These are phyloP conservation scores for Caenorhabditis angaria DNA, from an alignment of 2,888 invertebrate species.

Conservation along the genomic window DNA sequence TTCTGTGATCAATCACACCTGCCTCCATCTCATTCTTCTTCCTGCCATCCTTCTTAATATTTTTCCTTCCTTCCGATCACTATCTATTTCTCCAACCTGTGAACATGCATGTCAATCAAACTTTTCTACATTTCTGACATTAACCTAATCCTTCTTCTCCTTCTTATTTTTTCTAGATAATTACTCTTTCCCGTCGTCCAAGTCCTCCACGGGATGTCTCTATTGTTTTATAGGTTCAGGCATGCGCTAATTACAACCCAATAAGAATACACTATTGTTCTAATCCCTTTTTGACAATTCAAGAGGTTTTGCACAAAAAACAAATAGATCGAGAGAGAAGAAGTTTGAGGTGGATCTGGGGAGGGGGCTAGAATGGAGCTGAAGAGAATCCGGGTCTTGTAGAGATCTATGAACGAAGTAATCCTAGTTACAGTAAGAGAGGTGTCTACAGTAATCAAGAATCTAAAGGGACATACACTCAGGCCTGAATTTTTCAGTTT, in stretches of 20 bases:
- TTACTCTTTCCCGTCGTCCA: background rate
- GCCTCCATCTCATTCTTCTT: background rate
- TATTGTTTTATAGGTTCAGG: background rate
- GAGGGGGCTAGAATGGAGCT: too few relatives aligned
- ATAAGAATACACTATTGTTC: background rate
- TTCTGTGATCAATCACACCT: background rate
- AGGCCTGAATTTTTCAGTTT: too few relatives aligned
- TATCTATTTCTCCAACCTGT: background rate
- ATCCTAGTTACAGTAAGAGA: too few relatives aligned
- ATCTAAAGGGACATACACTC: too few relatives aligned
- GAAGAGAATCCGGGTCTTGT: too few relatives aligned
- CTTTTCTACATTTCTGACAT: background rate
- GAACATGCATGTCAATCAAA: constrained; percentile 4
- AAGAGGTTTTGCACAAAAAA: background rate
- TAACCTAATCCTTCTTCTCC: background rate
- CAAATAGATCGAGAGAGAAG: background rate
- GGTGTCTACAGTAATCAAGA: too few relatives aligned
- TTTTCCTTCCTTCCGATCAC: too few relatives aligned
- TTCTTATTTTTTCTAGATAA: background rate
- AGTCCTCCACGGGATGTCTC: background rate
- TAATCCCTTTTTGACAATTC: constrained; percentile 1
- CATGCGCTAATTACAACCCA: background rate
- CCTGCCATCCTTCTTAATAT: background rate
- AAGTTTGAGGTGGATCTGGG: background rate
- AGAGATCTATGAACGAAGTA: too few relatives aligned